Evolutionary conservation across 2,888 invertebrate species (phyloP), one percentile per base, ranked within the genome.

Genomic region (Odontocerum albicorne): DNA sequence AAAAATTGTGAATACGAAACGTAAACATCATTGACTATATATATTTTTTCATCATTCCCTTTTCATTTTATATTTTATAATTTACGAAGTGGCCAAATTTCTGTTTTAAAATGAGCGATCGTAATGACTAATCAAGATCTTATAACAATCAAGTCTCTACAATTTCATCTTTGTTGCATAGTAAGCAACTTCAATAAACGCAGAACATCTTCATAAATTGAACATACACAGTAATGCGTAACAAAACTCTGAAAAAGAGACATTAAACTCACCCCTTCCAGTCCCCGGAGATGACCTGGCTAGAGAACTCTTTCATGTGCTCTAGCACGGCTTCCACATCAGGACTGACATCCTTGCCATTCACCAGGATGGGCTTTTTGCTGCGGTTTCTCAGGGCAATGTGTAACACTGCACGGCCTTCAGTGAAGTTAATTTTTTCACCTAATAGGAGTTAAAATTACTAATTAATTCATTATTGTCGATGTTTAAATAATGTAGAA

Each of bases 381-480:
- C 81, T 75, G 42, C 92, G 82, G 73, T 98, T 96, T 49, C 99
- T 85, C 36, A 99, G 80, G 2, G 99, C 99, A 13, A 90, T 81
- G 70, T 99, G 99, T 6, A 99, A 77, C 0, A 99, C 99, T 12
- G 98, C 92, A 49, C 99, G 84, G 68, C 92, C 85, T 73, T 99
- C 99, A 0, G 99, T 99, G 68, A 96, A 93, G 77, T 99, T 99
- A 62, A 99, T 98, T 71, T 92, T 93, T 66, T 91, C 83, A n/a
- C 97, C 99, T 77, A 22, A 3, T 12, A 19, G 12, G 15, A n/a
- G n/a, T n/a, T n/a, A n/a, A n/a, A n/a, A n/a, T n/a, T 27, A 4
- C 27, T 27, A 27, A 27, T 27, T 27, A 27, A 27, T 7, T 8
- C 6, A 8, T 27, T 27, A 27, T 27, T 27, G 10, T 8, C 6